Evolutionary conservation across 2,888 invertebrate genomes (phyloP).

Genomic region (Folsomia manolachei): DNA sequence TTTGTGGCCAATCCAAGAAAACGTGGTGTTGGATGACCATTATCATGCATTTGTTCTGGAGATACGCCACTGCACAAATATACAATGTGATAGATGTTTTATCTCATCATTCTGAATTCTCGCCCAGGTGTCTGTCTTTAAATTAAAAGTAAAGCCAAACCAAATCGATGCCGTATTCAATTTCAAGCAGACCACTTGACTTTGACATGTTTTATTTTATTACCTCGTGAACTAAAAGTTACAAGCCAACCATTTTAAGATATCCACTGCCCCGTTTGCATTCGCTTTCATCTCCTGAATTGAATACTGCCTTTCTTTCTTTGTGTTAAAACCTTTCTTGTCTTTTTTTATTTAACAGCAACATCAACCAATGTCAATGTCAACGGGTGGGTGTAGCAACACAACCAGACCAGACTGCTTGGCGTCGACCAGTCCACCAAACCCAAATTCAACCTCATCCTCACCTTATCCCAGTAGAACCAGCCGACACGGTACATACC

Average conservation of each 20-base stretch:
- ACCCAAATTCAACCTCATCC: background rate
- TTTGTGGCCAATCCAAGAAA: background rate
- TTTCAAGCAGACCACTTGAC: background rate
- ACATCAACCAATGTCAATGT: slow-evolving; percentile 3
- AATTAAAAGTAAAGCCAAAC: background rate
- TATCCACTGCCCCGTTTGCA: too few species aligned
- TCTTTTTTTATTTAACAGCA: background rate
- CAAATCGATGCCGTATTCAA: background rate
- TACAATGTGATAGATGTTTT: background rate
- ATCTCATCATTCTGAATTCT: background rate
- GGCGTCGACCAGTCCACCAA: background rate
- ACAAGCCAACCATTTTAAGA: too few species aligned
- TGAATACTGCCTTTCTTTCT: too few species aligned
- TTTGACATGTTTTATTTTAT: slow-evolving; percentile 9
- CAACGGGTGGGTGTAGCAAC: background rate
- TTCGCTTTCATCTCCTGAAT: too few species aligned
- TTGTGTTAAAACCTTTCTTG: background rate
- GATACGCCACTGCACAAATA: too few species aligned
- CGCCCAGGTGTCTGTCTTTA: background rate
- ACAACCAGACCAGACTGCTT: background rate
- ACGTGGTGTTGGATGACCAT: too few species aligned
- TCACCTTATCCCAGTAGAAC: background rate
- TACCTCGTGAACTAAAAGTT: background rate
- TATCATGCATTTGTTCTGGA: too few species aligned
- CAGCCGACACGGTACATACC: background rate